Conservation (phyloP, 1,140 invertebrate genomes). For the Tetramorium parvispinum region DNA sequence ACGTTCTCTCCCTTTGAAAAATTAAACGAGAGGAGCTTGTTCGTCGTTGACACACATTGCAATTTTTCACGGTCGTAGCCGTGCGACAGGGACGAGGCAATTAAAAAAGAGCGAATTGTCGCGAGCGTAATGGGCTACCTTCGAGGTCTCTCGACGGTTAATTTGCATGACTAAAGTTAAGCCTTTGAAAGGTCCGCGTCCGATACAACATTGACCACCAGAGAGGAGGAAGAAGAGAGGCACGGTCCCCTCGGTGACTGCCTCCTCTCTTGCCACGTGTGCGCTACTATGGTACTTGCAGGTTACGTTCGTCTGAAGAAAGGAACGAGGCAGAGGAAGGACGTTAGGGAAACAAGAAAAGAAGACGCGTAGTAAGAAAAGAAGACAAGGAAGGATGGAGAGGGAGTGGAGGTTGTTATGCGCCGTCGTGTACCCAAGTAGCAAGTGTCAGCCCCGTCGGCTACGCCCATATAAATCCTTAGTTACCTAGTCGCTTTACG, state of each 20-base stretch:
- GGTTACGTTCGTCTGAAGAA: constrained; percentile 66
- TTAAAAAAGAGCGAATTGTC: constrained; percentile 65
- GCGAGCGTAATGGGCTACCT: constrained; percentile 62
- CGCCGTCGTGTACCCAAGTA: constrained; percentile 74
- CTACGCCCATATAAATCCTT: constrained; percentile 82
- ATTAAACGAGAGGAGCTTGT: constrained; percentile 39
- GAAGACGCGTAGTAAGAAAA: constrained; percentile 35
- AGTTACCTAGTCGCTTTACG: constrained; percentile 79
- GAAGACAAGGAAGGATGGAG: constrained; percentile 9
- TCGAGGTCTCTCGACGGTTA: constrained; percentile 56
- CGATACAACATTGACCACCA: constrained; percentile 50
- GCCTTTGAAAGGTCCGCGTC: constrained; percentile 52
- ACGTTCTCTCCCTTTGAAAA: background rate
- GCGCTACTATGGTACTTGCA: constrained; percentile 51
- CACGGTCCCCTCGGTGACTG: constrained; percentile 24
- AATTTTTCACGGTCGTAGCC: constrained; percentile 48
- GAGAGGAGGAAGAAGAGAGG: constrained; percentile 13
- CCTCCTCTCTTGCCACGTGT: constrained; percentile 66
- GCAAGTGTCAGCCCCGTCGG: constrained; percentile 79
- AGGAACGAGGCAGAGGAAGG: constrained; percentile 37
- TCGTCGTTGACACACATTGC: constrained; percentile 35
- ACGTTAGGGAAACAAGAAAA: constrained; percentile 1
- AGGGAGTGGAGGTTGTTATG: constrained; percentile 56
- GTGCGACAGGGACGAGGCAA: constrained; percentile 26
- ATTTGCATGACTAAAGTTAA: constrained; percentile 67